Evolutionary conservation across 2,888 invertebrate genomes (phyloP).

Genomic region (Octodonta nipae): DNA sequence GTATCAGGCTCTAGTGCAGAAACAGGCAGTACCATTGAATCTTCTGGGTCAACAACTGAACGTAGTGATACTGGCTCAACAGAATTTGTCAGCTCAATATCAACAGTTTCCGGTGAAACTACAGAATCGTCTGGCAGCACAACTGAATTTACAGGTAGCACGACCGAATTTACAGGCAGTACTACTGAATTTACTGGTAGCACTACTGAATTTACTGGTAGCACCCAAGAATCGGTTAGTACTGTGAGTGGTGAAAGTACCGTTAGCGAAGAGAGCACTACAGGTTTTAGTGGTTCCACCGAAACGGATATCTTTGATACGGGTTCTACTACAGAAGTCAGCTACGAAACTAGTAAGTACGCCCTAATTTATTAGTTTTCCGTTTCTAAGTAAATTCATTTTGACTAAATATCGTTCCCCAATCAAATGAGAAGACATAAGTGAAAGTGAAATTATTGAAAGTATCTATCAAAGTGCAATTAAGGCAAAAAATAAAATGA

Average conservation of each 20-base stretch:
- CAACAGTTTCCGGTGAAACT: no score
- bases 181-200: constrained; percentile 11
- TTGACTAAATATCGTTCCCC: no score
- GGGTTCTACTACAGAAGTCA: constrained; percentile 12
- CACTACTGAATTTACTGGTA: constrained; percentile 7
- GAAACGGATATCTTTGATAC: constrained; percentile 8
- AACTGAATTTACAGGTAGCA: constrained; percentile 6
- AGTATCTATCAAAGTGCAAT: no score
- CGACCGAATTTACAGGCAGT: constrained; percentile 10
- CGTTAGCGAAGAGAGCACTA: constrained; percentile 4
- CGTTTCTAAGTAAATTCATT: no score
- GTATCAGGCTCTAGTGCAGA: background rate
- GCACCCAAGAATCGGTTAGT: constrained; percentile 5
- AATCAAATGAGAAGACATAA: no score
- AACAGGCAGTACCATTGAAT: background rate
- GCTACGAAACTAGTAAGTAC: constrained; percentile 7
- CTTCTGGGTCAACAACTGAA: constrained; percentile 1
- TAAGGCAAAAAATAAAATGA: no score
- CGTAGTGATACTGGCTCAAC: background rate
- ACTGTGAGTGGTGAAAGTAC: constrained; percentile 6
- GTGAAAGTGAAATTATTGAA: no score
- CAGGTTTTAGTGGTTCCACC: constrained; percentile 6
- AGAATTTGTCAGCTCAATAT: background rate
- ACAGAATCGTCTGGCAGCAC: background rate
- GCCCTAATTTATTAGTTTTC: no score